Percentiles rank a stretch among this genome's conserved stretches.
Conservation (phyloP, 2,888 invertebrate species). For the Odontocerum albicorne region DNA sequence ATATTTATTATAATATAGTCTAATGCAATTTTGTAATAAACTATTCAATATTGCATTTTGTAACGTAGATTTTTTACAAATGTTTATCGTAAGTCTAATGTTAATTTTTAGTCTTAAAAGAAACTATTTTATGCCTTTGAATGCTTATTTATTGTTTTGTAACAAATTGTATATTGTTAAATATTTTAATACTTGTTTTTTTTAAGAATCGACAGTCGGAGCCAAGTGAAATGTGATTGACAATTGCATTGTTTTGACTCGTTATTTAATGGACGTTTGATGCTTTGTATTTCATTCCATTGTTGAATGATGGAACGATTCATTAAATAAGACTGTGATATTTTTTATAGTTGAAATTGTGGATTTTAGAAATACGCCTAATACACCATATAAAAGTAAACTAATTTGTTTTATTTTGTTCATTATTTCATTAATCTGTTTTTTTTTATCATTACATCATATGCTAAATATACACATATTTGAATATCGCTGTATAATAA, state of each 20-base stretch:
- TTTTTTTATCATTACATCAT: too few relatives aligned
- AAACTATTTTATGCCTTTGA: constrained; percentile 11
- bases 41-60: too few relatives aligned
- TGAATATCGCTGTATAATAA: too few relatives aligned
- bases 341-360: constrained; percentile 23
- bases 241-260: constrained; percentile 13
- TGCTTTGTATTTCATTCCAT: constrained; percentile 23
- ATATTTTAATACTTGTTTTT: constrained; percentile 3
- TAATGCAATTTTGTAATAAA: too few relatives aligned
- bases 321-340: constrained; percentile 36
- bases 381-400: too few relatives aligned
- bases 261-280: constrained; percentile 31
- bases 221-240: constrained; percentile 25
- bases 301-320: constrained; percentile 29
- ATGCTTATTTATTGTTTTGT: constrained; percentile 17
- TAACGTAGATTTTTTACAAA: constrained; percentile 13
- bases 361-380: too few relatives aligned
- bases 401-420: too few relatives aligned
- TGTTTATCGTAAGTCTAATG: constrained; percentile 6
- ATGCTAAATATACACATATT: too few relatives aligned
- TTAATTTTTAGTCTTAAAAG: constrained; percentile 9
- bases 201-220: constrained; percentile 17
- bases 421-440: too few relatives aligned
- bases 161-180: too few relatives aligned
- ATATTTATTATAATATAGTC: too few relatives aligned